Conservation (phyloP, 37 sponge, comb jelly and placozoan genomes). For the Spongia lamella region DNA sequence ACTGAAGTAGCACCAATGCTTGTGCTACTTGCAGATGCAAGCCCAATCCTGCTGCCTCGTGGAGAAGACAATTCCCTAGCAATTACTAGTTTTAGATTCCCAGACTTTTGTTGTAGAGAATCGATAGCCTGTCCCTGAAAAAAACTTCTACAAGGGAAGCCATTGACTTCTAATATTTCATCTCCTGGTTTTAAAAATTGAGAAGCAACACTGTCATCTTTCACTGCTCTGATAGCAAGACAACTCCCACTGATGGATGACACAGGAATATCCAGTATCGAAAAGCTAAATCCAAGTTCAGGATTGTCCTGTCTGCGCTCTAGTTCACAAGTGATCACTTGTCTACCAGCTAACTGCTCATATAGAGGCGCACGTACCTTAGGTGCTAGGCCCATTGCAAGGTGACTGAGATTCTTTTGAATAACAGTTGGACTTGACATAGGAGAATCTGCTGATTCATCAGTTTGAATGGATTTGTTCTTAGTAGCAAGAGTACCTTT, state of each 20-base stretch:
- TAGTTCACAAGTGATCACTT: constrained; percentile 35
- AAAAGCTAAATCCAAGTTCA: constrained; percentile 45
- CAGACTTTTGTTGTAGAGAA: constrained; percentile 21
- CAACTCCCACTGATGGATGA: constrained; percentile 25
- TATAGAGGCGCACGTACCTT: constrained; percentile 8
- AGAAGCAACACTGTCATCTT: constrained; percentile 37
- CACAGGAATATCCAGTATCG: constrained; percentile 31
- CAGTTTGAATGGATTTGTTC: no score
- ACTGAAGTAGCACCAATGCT: no score
- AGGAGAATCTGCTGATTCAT: no score
- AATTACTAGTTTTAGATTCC: constrained; percentile 40
- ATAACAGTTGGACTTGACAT: no score
- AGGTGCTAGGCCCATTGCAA: neutral
- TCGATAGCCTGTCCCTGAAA: constrained; percentile 37
- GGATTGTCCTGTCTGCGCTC: neutral
- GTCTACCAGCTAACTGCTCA: constrained; percentile 37
- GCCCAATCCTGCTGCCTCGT: neutral
- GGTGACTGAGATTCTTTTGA: neutral
- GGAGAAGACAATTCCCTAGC: constrained; percentile 25
- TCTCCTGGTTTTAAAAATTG: constrained; percentile 48
- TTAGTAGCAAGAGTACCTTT: no score
- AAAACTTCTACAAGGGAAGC: constrained; percentile 39
- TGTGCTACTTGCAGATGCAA: constrained; percentile 16
- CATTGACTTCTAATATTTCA: constrained; percentile 65
- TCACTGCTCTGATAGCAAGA: constrained; percentile 51